Base-by-base conservation (phyloP, 2,113 vertebrate species). In the Candoia aspera region DNA sequence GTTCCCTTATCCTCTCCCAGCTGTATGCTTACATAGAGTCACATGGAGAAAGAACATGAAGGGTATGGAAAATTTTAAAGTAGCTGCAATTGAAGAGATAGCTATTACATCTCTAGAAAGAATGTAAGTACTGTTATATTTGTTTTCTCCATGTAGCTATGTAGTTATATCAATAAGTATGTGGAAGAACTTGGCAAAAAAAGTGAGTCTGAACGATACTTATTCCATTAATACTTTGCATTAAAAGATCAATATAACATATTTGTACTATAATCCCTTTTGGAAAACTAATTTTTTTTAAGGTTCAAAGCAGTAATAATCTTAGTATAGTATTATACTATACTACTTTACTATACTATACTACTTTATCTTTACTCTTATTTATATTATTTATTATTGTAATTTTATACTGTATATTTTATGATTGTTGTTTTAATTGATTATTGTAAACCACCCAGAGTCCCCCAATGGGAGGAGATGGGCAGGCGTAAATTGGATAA, bases 191-290 rank as follows among this genome's bases (percentile, higher is more conserved):
- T 21, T 24, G 9, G 19, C 49, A 21, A 62, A 68, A 37, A 59
- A 29, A 90, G 8, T 57, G 5, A 55, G 29, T 29, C 17, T 60
- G 46, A 60, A 85, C n/a, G n/a, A 11, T 21, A 84, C 5, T 29
- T 86, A 64, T 24, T 64, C 59, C 19, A n/a, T 60, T 60, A 49
- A 29, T 21, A 8, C 55, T 64, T 86, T 86, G 46, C 2, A 64
- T 94, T 26, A 24, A 86, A 93, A 60, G 29, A 54, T 37, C 58
- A 90, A 10, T 84, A 93, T 85, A 92, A 90, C 37, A 92, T 94
- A 49, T 55, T 88, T 85, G 91, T 87, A 93, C 8, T 6, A 46
- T 57, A 19, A 59, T 15, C 60, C 23, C 29, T 73, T 89, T 62
- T 33, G 17, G 13, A 49, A 87, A 49, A 86, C 8, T 37, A 87